Conservation (phyloP, 1,140 invertebrate species). For the Lordiphosa collinella region DNA sequence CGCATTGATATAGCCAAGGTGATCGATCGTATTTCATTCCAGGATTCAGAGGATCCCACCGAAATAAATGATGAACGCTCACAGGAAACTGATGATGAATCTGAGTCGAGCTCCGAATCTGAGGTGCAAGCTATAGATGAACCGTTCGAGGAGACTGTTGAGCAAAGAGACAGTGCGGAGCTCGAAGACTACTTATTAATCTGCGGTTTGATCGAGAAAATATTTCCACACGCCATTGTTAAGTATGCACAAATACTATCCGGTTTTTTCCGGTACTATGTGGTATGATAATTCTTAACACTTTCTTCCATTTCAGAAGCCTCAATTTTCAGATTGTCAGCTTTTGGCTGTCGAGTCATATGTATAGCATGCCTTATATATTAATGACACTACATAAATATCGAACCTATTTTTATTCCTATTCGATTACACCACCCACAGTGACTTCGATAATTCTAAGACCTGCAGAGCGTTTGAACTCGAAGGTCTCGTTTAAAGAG, state of each 20-base stretch:
- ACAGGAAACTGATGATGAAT: background rate
- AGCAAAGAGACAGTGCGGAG: background rate
- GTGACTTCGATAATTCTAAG: background rate
- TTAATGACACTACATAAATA: constrained; percentile 16
- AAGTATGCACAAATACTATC: constrained; percentile 23
- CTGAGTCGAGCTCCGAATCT: background rate
- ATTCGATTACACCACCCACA: constrained; percentile 17
- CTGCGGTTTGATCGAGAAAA: constrained; percentile 18
- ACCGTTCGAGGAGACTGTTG: background rate
- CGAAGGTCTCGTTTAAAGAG: no score
- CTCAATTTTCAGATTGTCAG: constrained; percentile 2
- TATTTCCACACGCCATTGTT: constrained; percentile 45
- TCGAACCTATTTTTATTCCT: constrained; percentile 14
- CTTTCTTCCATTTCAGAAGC: background rate
- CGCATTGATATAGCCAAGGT: background rate
- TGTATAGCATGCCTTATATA: constrained; percentile 14
- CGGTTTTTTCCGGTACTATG: no score
- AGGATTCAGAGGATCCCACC: background rate
- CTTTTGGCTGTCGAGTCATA: constrained; percentile 35
- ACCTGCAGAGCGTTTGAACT: background rate
- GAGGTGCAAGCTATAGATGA: background rate
- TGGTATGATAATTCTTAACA: background rate
- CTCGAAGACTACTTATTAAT: background rate
- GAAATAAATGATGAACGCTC: background rate
- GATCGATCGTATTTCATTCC: no score